These are phyloP conservation scores for Patella depressa DNA, from an alignment of 2,888 invertebrate species.

Conservation along the genomic window DNA sequence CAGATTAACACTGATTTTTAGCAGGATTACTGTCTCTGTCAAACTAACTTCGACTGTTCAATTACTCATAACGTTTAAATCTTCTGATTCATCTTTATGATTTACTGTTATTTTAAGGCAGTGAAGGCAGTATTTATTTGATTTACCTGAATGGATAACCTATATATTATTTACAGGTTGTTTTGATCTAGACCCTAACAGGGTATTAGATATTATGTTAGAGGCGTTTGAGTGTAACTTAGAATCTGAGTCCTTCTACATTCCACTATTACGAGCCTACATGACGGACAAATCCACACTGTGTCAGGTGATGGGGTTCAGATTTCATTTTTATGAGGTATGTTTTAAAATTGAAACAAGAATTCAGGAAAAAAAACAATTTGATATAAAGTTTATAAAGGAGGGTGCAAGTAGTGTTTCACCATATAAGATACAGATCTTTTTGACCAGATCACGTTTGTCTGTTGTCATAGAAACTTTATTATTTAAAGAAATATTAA, in stretches of 20 bases:
- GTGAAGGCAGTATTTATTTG: neutral
- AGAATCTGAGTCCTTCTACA: constrained; percentile 80
- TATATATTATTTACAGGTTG: constrained; percentile 78
- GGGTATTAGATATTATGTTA: constrained; percentile 94
- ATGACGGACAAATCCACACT: constrained; percentile 90
- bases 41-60: too few species aligned
- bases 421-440: too few species aligned
- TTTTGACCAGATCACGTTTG: too few species aligned
- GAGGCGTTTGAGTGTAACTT: constrained; percentile 89
- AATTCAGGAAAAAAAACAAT: too few species aligned
- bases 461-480: too few species aligned
- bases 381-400: too few species aligned
- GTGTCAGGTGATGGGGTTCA: constrained; percentile 95
- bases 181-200: constrained; percentile 98
- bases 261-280: constrained; percentile 88
- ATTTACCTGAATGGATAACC: too few species aligned
- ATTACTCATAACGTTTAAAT: too few species aligned
- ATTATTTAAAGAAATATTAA: neutral
- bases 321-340: constrained; percentile 79
- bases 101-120: neutral
- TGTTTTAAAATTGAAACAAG: neutral
- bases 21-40: too few species aligned
- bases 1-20: too few species aligned
- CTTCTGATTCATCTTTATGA: neutral
- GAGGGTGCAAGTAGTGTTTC: too few species aligned